phyloP scores from a whole-genome alignment of 2,888 invertebrate genomes.

The Cephalotes varians region DNA sequence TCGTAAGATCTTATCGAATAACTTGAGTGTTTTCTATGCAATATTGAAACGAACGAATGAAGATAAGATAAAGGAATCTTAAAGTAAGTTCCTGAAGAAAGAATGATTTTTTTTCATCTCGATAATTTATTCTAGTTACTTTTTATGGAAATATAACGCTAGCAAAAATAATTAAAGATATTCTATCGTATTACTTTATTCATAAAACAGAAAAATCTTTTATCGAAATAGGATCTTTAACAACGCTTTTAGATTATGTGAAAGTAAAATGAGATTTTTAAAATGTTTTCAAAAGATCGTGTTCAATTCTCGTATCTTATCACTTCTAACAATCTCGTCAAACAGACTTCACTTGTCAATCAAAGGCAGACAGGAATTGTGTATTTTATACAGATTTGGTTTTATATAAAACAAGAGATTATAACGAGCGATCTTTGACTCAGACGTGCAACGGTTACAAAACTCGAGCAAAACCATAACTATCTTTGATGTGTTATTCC shows the following conservation, averaged over 20 bases:
- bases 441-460: neutral
- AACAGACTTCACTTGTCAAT: neutral
- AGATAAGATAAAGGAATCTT: slow-evolving; percentile 20
- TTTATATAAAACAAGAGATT: slow-evolving; percentile 3
- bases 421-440: slow-evolving; percentile 17
- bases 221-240: neutral
- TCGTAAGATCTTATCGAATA: slow-evolving; percentile 65
- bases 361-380: neutral
- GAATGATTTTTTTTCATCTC: neutral
- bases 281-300: neutral
- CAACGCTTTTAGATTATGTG: neutral
- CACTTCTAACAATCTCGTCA: neutral
- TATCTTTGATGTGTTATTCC: slow-evolving; percentile 22
- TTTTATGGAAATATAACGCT: neutral
- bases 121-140: neutral
- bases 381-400: neutral
- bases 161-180: neutral
- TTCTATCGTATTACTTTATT: neutral
- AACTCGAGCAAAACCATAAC: neutral
- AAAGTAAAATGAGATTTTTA: neutral
- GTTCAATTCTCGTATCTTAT: neutral
- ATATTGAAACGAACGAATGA: slow-evolving; percentile 28
- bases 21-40: slow-evolving; percentile 56
- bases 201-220: neutral
- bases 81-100: slow-evolving; percentile 13